Base-by-base conservation (phyloP, 2,797 vertebrate species). In the Uromys caudimaculatus region DNA sequence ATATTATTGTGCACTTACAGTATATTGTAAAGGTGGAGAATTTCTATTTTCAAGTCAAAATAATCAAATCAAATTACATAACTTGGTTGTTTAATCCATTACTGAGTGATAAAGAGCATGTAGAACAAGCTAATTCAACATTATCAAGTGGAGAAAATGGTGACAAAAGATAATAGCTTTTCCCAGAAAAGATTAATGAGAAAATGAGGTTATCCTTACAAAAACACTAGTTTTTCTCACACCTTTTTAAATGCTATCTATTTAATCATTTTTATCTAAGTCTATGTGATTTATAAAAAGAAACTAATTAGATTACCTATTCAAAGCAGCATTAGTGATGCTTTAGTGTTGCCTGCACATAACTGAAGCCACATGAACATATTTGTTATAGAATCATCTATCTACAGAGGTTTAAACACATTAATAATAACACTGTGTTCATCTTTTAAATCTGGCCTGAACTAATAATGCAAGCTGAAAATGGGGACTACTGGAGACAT, bases 91-190 rank as follows among this genome's bases (percentile, higher is more conserved):
- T 92, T 89, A 69, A 77, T 89, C n/a, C 58, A 3, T 75, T 50
- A 60, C 44, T 64, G 58, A 54, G 12, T 90, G 69, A 97, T 54
- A 96, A 93, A 62, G 62, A 95, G 38, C 69, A 97, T 84, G 75
- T 67, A 41, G 35, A 56, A 92, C 92, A 1, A 83, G 10, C 19
- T 75, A 93, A 79, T 84, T 94, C 69, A 86, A n/a, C 32, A 58
- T 88, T 88, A 96, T 96, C 77, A 96, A 77, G 73, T 90, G 38
- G 92, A 79, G 56, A 79, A 95, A 93, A 85, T 44, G 88, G 84
- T 92, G 32, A 92, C 12, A 96, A 58, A 95, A 89, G 89, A 97
- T 97, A 94, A 67, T 85, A 90, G 73, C 90, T 96, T 91, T 95
- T 93, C 92, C 60, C 38, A 41, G 27, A 71, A 96, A 96, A 82